Evolutionary conservation across 2,888 invertebrate species (phyloP).

Genomic region (Dicycla oo): DNA sequence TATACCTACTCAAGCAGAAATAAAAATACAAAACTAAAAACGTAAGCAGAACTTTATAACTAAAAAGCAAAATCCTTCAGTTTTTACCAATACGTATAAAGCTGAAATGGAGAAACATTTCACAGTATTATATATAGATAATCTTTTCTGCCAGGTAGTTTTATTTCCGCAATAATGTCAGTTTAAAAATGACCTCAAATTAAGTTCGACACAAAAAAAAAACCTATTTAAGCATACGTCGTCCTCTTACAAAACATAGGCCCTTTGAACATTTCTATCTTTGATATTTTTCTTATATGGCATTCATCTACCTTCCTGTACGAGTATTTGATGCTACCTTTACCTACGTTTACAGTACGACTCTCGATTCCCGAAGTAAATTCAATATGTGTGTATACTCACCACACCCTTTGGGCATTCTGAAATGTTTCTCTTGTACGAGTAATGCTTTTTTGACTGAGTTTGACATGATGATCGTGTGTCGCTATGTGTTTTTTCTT

Average conservation of each 20-base stretch:
- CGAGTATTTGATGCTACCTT: neutral
- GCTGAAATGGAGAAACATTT: neutral
- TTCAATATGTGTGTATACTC: conserved; percentile 54
- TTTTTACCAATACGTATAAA: neutral
- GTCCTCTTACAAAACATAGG: conserved; percentile 1
- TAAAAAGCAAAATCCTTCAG: neutral
- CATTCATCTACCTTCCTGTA: neutral
- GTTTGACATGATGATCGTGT: conserved; percentile 42
- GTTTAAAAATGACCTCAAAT: too few relatives aligned
- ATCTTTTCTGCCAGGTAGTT: neutral
- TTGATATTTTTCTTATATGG: neutral
- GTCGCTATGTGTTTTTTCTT: conserved; percentile 41
- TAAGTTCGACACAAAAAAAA: neutral
- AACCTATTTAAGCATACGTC: neutral
- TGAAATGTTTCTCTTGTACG: conserved; percentile 66
- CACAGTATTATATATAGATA: too few relatives aligned
- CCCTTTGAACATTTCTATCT: conserved; percentile 10
- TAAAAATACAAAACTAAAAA: too few relatives aligned
- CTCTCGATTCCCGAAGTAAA: conserved; percentile 65
- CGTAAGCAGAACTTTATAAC: too few relatives aligned
- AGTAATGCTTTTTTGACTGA: conserved; percentile 68
- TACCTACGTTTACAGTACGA: conserved; percentile 14
- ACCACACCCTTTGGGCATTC: conserved; percentile 52
- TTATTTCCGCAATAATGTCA: neutral
- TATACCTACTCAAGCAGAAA: too few relatives aligned